These are phyloP conservation scores for Electrona antarctica DNA, from an alignment of 2,113 vertebrate genomes.

Conservation along the genomic window DNA sequence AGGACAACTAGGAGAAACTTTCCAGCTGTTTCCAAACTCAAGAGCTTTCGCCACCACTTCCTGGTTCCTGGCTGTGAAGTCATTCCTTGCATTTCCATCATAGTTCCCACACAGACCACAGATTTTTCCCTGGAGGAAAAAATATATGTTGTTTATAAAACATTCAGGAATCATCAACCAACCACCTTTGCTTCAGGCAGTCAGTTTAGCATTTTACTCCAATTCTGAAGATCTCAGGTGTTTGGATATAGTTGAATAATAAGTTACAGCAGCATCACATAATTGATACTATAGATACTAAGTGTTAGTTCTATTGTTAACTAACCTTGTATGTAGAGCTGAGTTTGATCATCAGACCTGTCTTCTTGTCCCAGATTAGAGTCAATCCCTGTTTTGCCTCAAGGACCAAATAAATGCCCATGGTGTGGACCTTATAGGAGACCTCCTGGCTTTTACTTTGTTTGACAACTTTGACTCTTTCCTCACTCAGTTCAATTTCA, in stretches of 20 bases:
- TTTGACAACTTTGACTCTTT: slow-evolving; percentile 77
- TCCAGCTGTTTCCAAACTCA: slow-evolving; percentile 91
- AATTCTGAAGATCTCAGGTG: no score
- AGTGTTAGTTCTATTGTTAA: not conserved
- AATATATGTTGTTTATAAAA: not conserved
- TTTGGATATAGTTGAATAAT: no score
- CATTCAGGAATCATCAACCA: no score
- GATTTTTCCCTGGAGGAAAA: slow-evolving; percentile 78
- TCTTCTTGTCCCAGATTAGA: slow-evolving; percentile 90
- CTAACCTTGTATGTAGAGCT: slow-evolving; percentile 83
- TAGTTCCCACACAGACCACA: slow-evolving; percentile 92
- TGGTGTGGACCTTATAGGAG: slow-evolving; percentile 81
- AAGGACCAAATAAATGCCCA: slow-evolving; percentile 89
- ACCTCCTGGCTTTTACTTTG: slow-evolving; percentile 67
- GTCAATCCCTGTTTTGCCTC: slow-evolving; percentile 82
- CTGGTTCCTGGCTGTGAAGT: slow-evolving; percentile 84
- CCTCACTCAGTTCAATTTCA: slow-evolving; percentile 83
- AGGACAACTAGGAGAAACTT: slow-evolving; percentile 79
- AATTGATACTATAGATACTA: no score
- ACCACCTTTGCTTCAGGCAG: no score
- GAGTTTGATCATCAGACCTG: slow-evolving; percentile 87
- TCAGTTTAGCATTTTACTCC: no score
- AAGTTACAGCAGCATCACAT: no score
- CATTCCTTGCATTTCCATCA: slow-evolving; percentile 87
- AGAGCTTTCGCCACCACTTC: slow-evolving; percentile 78